Conservation (phyloP, 2,888 invertebrate species). For the Drosophila siamana region DNA sequence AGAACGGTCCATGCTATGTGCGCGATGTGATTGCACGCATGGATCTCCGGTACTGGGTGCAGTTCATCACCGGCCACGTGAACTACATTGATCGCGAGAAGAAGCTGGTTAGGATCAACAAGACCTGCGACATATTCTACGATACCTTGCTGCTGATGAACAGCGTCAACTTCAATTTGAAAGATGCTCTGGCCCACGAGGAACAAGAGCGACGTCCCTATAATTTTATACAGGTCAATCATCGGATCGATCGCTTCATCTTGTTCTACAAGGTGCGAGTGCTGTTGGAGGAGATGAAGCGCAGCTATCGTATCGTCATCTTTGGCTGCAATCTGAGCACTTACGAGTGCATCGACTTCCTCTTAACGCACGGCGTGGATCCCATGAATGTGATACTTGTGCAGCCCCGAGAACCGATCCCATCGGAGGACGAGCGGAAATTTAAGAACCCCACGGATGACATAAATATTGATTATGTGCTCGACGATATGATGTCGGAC, state of each 20-base stretch:
- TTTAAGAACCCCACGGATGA: slow-evolving; percentile 64
- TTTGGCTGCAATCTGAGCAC: slow-evolving; percentile 73
- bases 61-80: slow-evolving; percentile 66
- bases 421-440: slow-evolving; percentile 32
- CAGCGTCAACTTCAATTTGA: slow-evolving; percentile 47
- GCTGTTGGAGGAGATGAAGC: slow-evolving; percentile 35
- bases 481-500: slow-evolving; percentile 63
- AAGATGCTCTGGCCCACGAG: background rate
- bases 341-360: slow-evolving; percentile 75
- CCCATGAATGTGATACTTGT: slow-evolving; percentile 54
- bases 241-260: slow-evolving; percentile 75
- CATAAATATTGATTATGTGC: slow-evolving; percentile 55
- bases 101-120: slow-evolving; percentile 60
- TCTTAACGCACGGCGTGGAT: slow-evolving; percentile 65
- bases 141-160: slow-evolving; percentile 72
- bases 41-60: slow-evolving; percentile 71
- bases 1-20: slow-evolving; percentile 61
- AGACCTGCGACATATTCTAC: slow-evolving; percentile 71
- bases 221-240: slow-evolving; percentile 78
- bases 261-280: slow-evolving; percentile 73
- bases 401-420: slow-evolving; percentile 33
- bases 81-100: slow-evolving; percentile 59
- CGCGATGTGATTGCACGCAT: slow-evolving; percentile 68
- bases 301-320: slow-evolving; percentile 57
- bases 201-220: slow-evolving; percentile 39